phyloP scores from a whole-genome alignment of 2,797 vertebrate genomes.

The Rhinophrynus dorsalis region DNA sequence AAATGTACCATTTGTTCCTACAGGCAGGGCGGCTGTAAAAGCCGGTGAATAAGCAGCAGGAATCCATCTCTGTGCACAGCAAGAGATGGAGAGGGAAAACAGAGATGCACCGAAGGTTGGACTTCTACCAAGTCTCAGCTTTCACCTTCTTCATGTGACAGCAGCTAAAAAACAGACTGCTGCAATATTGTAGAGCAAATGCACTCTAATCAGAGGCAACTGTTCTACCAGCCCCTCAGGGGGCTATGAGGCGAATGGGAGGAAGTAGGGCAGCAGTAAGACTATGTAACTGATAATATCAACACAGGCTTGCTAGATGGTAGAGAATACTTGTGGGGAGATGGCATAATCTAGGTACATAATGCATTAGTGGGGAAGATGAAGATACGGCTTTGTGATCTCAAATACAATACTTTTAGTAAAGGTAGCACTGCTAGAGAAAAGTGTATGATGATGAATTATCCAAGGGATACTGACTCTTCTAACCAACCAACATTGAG shows the following conservation, averaged over 20 bases:
- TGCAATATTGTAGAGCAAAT: slow-evolving; percentile 85
- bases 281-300: slow-evolving; percentile 59
- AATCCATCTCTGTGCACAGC: slow-evolving; percentile 79
- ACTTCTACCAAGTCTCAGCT: slow-evolving; percentile 87
- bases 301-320: slow-evolving; percentile 60
- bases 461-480: too few species aligned
- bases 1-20: slow-evolving; percentile 89
- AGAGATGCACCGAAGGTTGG: slow-evolving; percentile 79
- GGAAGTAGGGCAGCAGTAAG: neutral
- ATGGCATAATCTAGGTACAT: too few species aligned
- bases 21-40: slow-evolving; percentile 88
- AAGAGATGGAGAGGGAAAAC: slow-evolving; percentile 66
- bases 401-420: too few species aligned
- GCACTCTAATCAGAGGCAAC: slow-evolving; percentile 83
- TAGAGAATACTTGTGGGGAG: slow-evolving; percentile 54
- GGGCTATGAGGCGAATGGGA: slow-evolving; percentile 55
- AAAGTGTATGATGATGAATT: too few species aligned
- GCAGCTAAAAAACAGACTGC: slow-evolving; percentile 81
- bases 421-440: too few species aligned
- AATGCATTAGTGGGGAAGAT: too few species aligned
- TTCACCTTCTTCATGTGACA: slow-evolving; percentile 89
- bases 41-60: slow-evolving; percentile 81
- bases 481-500: too few species aligned
- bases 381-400: too few species aligned
- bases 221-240: slow-evolving; percentile 68